Conservation (phyloP, 2,888 invertebrate genomes). For the Eledona agricola region DNA sequence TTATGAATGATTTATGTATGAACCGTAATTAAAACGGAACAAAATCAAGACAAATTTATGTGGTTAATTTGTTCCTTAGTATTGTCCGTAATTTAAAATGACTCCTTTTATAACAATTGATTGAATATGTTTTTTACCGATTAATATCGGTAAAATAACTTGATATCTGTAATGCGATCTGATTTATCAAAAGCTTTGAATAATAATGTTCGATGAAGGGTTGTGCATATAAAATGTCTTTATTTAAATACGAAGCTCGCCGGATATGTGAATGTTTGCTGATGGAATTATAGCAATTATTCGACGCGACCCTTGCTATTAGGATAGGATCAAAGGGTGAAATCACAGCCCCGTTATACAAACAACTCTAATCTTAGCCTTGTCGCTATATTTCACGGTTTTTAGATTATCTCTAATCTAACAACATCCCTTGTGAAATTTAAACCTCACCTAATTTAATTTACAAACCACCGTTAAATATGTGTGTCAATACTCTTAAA, state of each 20-base stretch:
- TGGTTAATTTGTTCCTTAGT: too few relatives aligned
- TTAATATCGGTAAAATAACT: too few relatives aligned
- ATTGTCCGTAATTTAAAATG: too few relatives aligned
- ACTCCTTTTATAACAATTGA: too few relatives aligned
- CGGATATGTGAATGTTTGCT: slow-evolving; percentile 44
- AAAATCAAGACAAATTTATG: too few relatives aligned
- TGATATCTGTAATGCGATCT: too few relatives aligned
- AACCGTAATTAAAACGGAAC: too few relatives aligned
- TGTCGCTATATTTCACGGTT: slow-evolving; percentile 49
- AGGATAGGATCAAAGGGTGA: slow-evolving; percentile 40
- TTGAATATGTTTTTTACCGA: too few relatives aligned
- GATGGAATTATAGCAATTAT: slow-evolving; percentile 46
- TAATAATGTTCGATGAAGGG: slow-evolving; percentile 21
- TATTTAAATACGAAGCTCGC: slow-evolving; percentile 43
- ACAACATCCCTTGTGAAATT: slow-evolving; percentile 31
- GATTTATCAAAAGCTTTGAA: slow-evolving; percentile 31
- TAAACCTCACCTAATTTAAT: slow-evolving; percentile 8
- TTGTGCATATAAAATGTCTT: slow-evolving; percentile 31
- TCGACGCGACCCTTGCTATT: slow-evolving; percentile 40
- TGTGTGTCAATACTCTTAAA: too few relatives aligned
- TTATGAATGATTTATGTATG: slow-evolving; percentile 23
- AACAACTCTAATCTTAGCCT: slow-evolving; percentile 45
- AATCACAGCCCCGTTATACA: slow-evolving; percentile 42
- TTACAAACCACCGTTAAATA: slow-evolving; percentile 1
- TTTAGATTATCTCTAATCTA: slow-evolving; percentile 46